phyloP scores from a whole-genome alignment of 2,113 vertebrate species.

The Leucopsar rothschildi region DNA sequence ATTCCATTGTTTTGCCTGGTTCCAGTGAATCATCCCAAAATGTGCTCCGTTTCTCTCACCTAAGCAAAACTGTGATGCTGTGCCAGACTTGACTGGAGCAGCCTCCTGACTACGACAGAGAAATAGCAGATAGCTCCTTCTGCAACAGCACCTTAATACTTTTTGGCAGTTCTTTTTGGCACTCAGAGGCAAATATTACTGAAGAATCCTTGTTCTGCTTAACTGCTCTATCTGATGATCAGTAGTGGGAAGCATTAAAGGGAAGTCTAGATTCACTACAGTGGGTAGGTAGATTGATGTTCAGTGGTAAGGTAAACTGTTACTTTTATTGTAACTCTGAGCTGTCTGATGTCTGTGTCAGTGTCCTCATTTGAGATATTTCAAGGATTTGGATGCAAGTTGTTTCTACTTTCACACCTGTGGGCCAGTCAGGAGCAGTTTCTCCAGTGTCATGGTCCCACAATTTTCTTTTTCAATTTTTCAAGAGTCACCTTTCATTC shows the following conservation, averaged over 20 bases:
- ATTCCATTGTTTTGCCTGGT: not conserved
- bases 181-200: not conserved
- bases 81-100: not conserved
- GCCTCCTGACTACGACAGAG: not conserved
- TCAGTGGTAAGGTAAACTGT: slow-evolving; percentile 61
- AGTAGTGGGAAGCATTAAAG: slow-evolving; percentile 59
- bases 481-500: not conserved
- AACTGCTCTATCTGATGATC: slow-evolving; percentile 71
- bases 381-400: slow-evolving; percentile 2
- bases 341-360: slow-evolving; percentile 69
- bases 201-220: slow-evolving; percentile 24
- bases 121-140: not conserved
- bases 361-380: slow-evolving; percentile 65
- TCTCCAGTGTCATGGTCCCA: rapidly evolving
- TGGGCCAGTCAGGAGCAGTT: not conserved
- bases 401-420: not conserved
- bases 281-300: slow-evolving; percentile 72
- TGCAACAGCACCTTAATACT: not conserved
- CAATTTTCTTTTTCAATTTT: not conserved
- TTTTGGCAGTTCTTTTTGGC: slow-evolving; percentile 46
- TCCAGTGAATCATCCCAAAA: not conserved
- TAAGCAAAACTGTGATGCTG: not conserved
- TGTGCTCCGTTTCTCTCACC: not conserved
- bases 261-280: slow-evolving; percentile 54
- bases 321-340: slow-evolving; percentile 70